Percentiles rank a stretch among this genome's conserved stretches.
These are phyloP conservation scores for Nephila pilipes DNA, from an alignment of 1,140 invertebrate species.

Conservation along the genomic window DNA sequence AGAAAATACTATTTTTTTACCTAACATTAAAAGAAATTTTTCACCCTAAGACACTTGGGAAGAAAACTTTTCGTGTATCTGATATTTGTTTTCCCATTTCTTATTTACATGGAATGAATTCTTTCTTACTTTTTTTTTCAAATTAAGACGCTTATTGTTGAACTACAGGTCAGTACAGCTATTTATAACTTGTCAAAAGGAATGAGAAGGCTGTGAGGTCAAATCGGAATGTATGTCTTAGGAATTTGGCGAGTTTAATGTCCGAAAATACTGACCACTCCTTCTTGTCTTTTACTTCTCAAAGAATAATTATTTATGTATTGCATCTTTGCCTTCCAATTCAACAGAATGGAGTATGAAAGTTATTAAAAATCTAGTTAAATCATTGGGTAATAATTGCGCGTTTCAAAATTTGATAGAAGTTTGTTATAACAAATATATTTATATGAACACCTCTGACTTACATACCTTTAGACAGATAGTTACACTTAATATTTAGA, in stretches of 20 bases:
- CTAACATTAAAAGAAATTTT: background rate
- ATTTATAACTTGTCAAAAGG: slow-evolving; percentile 37
- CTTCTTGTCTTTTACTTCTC: background rate
- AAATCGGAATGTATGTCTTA: background rate
- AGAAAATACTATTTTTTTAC: background rate
- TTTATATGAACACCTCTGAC: no score
- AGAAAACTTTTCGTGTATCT: background rate
- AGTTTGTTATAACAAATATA: no score
- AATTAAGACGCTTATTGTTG: slow-evolving; percentile 47
- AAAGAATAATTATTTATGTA: background rate
- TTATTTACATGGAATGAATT: slow-evolving; percentile 40
- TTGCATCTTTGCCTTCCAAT: background rate
- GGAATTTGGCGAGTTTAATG: slow-evolving; percentile 45
- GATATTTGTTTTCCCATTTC: slow-evolving; percentile 9
- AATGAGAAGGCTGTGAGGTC: background rate
- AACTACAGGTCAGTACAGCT: slow-evolving; percentile 7
- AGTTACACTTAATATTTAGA: no score
- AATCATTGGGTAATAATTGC: background rate
- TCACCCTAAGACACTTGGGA: background rate
- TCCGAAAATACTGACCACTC: slow-evolving; percentile 55
- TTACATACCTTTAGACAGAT: no score
- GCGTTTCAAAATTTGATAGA: no score
- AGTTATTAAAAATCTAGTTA: background rate
- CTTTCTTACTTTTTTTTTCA: slow-evolving; percentile 11
- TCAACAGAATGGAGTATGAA: background rate